These are phyloP conservation scores for Picus viridis DNA, from an alignment of 2,797 vertebrate species.

Conservation along the genomic window DNA sequence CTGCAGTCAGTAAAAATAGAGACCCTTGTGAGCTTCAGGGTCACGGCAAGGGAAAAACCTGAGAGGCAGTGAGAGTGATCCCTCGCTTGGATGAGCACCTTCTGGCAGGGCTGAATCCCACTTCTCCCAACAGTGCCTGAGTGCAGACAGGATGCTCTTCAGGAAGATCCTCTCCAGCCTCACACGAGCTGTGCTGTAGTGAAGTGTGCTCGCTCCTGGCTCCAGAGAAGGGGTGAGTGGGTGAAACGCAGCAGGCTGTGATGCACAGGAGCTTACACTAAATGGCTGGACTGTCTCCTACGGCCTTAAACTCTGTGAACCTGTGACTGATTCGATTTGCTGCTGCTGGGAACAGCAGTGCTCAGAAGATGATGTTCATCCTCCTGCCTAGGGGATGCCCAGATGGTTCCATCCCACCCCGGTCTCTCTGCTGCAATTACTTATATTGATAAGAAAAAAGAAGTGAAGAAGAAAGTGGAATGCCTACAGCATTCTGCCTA, in stretches of 20 bases:
- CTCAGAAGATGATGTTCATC: neutral
- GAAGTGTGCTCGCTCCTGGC: neutral
- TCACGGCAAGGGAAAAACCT: neutral
- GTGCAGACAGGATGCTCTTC: neutral
- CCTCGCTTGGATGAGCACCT: neutral
- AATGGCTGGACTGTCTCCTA: neutral
- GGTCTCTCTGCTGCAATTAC: slow-evolving; percentile 28
- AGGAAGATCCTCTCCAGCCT: neutral
- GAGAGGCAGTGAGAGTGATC: neutral
- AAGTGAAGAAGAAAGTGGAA: neutral
- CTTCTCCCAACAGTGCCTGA: accelerated
- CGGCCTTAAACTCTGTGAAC: neutral
- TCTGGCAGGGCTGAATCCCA: neutral
- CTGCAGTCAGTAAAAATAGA: slow-evolving; percentile 22
- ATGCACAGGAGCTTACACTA: neutral
- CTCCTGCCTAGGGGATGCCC: neutral
- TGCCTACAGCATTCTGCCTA: slow-evolving; percentile 77
- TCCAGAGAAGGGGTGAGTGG: neutral
- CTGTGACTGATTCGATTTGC: neutral
- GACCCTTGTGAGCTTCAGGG: neutral
- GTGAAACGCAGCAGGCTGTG: neutral
- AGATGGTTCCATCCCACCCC: neutral
- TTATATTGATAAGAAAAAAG: slow-evolving; percentile 6
- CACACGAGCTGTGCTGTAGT: accelerated
- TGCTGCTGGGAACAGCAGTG: neutral